A percentile compares a stretch with the other conserved stretches of the same genome.
Conservation (phyloP, 2,888 invertebrate genomes). For the Scaptomyza polygonia region DNA sequence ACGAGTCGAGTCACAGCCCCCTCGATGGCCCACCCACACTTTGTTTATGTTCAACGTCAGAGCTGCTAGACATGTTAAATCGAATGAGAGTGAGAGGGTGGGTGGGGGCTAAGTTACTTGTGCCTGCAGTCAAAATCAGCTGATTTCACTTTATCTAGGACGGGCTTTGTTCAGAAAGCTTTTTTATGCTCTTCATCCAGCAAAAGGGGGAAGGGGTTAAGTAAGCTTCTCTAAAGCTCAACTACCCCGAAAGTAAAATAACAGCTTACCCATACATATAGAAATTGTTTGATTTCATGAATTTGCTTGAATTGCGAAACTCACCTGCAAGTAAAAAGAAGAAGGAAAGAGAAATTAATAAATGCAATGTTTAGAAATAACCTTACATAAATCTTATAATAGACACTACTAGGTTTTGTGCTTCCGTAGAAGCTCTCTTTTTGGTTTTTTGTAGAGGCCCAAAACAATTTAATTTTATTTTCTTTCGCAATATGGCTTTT, state of each 20-base stretch:
- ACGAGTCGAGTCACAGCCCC: not conserved
- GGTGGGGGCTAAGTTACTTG: not conserved
- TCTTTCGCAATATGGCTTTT: slow-evolving; percentile 47
- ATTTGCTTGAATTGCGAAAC: slow-evolving; percentile 26
- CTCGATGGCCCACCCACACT: not conserved
- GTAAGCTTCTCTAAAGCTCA: not conserved
- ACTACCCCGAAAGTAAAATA: not conserved
- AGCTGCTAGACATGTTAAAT: slow-evolving; percentile 2
- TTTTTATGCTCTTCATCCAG: slow-evolving; percentile 20
- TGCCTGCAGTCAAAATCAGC: slow-evolving; percentile 33
- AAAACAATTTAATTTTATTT: slow-evolving; percentile 18
- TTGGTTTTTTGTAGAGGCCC: not conserved
- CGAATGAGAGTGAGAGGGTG: not conserved
- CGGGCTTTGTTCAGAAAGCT: slow-evolving; percentile 43
- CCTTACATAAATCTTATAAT: slow-evolving; percentile 1
- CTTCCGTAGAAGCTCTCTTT: slow-evolving; percentile 42
- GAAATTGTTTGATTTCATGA: slow-evolving; percentile 4
- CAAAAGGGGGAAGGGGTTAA: too few species aligned
- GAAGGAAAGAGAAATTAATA: slow-evolving; percentile 19
- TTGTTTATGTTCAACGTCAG: not conserved
- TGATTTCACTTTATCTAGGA: slow-evolving; percentile 35
- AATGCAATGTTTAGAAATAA: slow-evolving; percentile 14
- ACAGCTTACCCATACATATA: slow-evolving; percentile 48
- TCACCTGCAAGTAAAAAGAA: slow-evolving; percentile 58
- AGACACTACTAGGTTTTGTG: not conserved